phyloP scores from a whole-genome alignment of 2,888 invertebrate genomes.

The Aspidiotus rigidus region DNA sequence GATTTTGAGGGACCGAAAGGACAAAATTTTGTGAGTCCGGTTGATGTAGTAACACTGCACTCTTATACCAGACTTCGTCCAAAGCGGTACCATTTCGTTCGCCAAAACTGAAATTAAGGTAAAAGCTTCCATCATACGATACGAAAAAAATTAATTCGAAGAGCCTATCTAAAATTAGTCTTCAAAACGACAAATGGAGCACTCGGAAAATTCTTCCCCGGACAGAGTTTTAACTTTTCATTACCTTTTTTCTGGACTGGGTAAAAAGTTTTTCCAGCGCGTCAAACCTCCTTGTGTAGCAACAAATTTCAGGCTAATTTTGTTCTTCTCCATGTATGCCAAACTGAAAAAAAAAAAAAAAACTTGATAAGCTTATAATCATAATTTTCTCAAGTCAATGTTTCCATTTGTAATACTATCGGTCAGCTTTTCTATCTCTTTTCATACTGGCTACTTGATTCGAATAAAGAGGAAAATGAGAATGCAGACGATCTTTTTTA shows the following conservation, averaged over 20 bases:
- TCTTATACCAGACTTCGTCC: slow-evolving; percentile 85
- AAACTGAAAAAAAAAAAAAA: slow-evolving; percentile 37
- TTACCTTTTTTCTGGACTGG: not conserved
- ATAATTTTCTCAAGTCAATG: too few relatives aligned
- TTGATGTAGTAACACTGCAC: slow-evolving; percentile 75
- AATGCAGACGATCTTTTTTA: too few relatives aligned
- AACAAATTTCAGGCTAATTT: slow-evolving; percentile 68
- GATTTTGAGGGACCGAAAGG: slow-evolving; percentile 55
- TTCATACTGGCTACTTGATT: too few relatives aligned
- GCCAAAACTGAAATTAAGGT: slow-evolving; percentile 44
- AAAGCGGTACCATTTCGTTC: slow-evolving; percentile 65
- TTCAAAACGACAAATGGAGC: too few relatives aligned
- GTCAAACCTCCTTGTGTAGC: slow-evolving; percentile 84
- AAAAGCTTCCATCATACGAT: slow-evolving; percentile 20
- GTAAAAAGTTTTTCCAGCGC: slow-evolving; percentile 67
- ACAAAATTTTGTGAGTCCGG: slow-evolving; percentile 66
- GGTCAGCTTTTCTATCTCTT: too few relatives aligned
- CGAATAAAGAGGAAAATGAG: not conserved
- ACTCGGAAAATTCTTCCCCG: too few relatives aligned
- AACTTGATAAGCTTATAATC: too few relatives aligned
- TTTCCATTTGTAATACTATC: too few relatives aligned
- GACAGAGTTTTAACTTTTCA: not conserved
- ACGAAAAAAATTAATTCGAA: too few relatives aligned
- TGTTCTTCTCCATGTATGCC: slow-evolving; percentile 55
- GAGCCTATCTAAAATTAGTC: too few relatives aligned